Percentiles rank a stretch among this genome's conserved stretches.
Evolutionary conservation across 2,113 vertebrate species (phyloP).

Genomic region (Diadophis punctatus): DNA sequence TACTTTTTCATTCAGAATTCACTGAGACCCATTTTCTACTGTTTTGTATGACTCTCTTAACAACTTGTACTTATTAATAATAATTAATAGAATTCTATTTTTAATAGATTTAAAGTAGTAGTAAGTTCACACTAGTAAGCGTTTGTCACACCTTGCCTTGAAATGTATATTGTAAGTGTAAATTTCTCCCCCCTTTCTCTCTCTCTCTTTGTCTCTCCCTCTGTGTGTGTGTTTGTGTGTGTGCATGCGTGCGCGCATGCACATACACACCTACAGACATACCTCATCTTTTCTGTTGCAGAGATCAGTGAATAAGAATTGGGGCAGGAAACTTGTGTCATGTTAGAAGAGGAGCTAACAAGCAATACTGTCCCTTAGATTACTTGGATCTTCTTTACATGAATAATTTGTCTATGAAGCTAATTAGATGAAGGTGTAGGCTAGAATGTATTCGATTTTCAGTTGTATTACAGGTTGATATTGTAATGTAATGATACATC

Average conservation of each 20-base stretch:
- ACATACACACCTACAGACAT: not conserved
- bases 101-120: not conserved
- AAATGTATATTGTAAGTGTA: not conserved
- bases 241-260: not conserved
- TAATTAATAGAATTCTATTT: not conserved
- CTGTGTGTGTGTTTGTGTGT: not conserved
- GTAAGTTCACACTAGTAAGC: not conserved
- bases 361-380: not conserved
- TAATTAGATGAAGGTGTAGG: not conserved
- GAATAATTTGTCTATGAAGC: not conserved
- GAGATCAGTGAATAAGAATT: not conserved
- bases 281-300: not conserved
- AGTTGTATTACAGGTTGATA: not conserved
- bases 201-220: too few relatives aligned
- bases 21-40: not conserved
- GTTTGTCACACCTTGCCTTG: not conserved
- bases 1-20: not conserved
- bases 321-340: not conserved
- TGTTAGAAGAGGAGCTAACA: not conserved
- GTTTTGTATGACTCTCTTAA: not conserved
- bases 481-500: not conserved
- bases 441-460: not conserved
- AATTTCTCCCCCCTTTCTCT: not conserved
- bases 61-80: not conserved
- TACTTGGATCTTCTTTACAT: not conserved